Evolutionary conservation across 2,113 vertebrate genomes (phyloP).

Genomic region (Atlantisia rogersi): DNA sequence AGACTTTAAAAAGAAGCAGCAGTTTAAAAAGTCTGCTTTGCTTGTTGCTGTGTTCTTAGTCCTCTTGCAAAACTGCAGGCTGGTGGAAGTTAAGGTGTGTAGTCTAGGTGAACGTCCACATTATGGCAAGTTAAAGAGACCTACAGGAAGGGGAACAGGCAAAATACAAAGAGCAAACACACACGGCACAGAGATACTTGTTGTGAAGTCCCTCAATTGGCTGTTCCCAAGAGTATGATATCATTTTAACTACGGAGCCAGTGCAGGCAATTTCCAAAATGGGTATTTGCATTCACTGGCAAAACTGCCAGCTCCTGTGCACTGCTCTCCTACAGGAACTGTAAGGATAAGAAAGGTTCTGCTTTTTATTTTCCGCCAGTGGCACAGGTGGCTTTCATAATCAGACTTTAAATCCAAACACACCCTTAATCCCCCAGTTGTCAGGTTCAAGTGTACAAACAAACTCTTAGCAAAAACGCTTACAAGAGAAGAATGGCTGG

Average conservation of each 20-base stretch:
- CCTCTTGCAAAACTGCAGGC: not conserved
- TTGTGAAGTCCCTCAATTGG: not conserved
- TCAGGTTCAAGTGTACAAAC: not conserved
- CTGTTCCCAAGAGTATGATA: not conserved
- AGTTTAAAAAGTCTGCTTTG: not conserved
- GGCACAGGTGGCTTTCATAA: not conserved
- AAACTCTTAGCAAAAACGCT: not conserved
- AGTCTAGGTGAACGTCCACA: not conserved
- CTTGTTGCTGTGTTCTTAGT: not conserved
- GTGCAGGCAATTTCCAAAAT: not conserved
- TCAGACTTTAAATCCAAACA: not conserved
- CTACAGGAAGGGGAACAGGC: not conserved
- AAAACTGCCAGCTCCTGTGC: not conserved
- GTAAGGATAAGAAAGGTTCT: not conserved
- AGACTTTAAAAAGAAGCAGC: not conserved
- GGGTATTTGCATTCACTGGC: not conserved
- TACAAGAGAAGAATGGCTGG: not conserved
- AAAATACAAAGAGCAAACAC: not conserved
- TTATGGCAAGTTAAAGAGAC: not conserved
- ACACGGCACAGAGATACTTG: not conserved
- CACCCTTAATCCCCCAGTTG: not conserved
- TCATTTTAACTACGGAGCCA: not conserved
- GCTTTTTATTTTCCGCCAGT: not conserved
- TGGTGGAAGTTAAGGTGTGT: not conserved
- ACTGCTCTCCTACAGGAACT: not conserved